phyloP scores from a whole-genome alignment of 2,113 vertebrate genomes.

The Dryoscopus gambensis region DNA sequence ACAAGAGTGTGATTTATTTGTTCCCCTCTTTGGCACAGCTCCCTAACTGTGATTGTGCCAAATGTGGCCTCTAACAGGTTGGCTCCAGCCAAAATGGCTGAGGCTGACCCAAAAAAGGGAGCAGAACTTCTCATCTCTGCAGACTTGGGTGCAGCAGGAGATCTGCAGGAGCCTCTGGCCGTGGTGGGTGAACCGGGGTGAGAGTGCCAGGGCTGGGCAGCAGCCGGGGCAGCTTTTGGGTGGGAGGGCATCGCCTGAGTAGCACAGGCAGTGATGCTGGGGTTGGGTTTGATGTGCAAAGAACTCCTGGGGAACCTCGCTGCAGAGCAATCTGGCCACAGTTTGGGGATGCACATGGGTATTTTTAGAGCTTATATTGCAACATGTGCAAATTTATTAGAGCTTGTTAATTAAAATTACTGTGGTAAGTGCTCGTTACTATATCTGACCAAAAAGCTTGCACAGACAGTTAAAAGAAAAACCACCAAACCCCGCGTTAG shows the following conservation, averaged over 20 bases:
- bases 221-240: fast-evolving
- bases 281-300: background rate
- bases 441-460: conserved; percentile 19
- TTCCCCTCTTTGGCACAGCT: background rate
- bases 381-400: conserved; percentile 53
- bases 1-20: background rate
- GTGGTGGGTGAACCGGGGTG: background rate
- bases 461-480: conserved; percentile 19
- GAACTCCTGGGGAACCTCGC: background rate
- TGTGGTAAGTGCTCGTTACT: conserved; percentile 20
- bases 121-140: background rate
- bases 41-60: background rate
- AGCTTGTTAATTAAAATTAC: conserved; percentile 59
- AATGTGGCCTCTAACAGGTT: background rate
- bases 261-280: fast-evolving
- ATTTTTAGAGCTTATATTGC: conserved; percentile 26
- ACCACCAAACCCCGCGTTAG: background rate
- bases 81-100: background rate
- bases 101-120: background rate
- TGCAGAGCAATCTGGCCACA: background rate
- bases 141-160: background rate
- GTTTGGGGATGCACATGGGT: background rate
- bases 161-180: background rate
- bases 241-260: fast-evolving
- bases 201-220: background rate